phyloP scores from a whole-genome alignment of 2,113 vertebrate genomes.

The Silurus asotus region DNA sequence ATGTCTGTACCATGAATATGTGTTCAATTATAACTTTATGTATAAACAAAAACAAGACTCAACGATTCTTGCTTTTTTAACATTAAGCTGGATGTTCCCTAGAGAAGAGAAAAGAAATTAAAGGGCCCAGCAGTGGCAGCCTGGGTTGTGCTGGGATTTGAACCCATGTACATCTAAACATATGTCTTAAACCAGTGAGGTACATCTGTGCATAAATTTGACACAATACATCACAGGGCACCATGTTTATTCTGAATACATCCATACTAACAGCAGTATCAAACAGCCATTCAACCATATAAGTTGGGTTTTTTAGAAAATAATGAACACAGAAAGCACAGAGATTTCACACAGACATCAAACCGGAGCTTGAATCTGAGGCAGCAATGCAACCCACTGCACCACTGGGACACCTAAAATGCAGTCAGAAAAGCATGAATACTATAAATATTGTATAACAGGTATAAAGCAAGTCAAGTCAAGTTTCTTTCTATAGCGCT shows the following conservation, averaged over 20 bases:
- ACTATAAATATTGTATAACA: background rate
- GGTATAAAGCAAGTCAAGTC: background rate
- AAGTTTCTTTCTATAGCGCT: too few species aligned
- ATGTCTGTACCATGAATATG: background rate
- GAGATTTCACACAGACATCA: background rate
- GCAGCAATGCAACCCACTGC: background rate
- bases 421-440: background rate
- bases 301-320: too few species aligned
- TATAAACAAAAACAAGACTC: background rate
- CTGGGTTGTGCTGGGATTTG: too few species aligned
- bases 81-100: background rate
- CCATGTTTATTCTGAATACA: background rate
- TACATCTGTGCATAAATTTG: background rate
- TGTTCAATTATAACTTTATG: background rate
- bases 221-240: background rate
- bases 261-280: background rate
- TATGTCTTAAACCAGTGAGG: too few species aligned
- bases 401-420: background rate
- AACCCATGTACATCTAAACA: too few species aligned
- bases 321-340: background rate
- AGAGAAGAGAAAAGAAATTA: background rate
- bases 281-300: background rate
- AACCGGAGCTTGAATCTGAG: background rate
- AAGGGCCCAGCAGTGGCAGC: background rate
- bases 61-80: background rate